Evolutionary conservation across 2,113 vertebrate species (phyloP), one percentile per base, ranked within the genome.

Genomic region (Triplophysa rosa): DNA sequence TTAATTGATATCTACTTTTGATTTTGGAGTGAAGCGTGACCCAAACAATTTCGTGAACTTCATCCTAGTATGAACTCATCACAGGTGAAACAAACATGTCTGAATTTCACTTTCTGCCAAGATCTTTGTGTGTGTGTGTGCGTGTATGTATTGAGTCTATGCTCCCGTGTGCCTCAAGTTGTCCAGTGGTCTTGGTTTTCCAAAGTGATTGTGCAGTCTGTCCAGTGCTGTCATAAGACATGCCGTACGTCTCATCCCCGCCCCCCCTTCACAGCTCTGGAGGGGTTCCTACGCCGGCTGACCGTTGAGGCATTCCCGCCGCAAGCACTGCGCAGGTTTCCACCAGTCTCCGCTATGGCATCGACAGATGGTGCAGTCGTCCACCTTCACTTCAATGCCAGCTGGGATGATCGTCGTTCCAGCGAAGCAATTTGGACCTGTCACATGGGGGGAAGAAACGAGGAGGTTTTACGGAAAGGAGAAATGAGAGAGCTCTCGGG

Each of bases 311-410:
- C 98, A 99, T 87, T 99, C 97, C 0, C 97, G 93, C 87, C 98
- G 96, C 89, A 96, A 95, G 86, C 98, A 99, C 91, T 98, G 97
- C 0, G 98, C 98, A 0, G 97, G 96, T 87, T 99, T 99, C 97
- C 97, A 98, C 97, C 98, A 99, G 93, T 99, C 97, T 86, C 97
- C 98, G 37, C 94, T 97, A 94, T 98, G 97, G 93, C 98, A 99
- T 87, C 98, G 96, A 90, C 98, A 99, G 93, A 99, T 97, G 93
- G 97, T 98, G 93, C 98, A 99, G 90, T 98, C 97, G 79, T 99
- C 98, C 94, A 99, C 98, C 93, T 99, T 99, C 85, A 99, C 98
- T 89, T 99, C 97, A 49, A 97, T 98, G 90, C 98, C 97, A 52
- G 97, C 98, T 5, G 98, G 98, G 89, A 99, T 99, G 80, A 99